Evolutionary conservation across 1,140 invertebrate species (phyloP), one percentile per base, ranked within the genome.

Genomic region (Apis florea): DNA sequence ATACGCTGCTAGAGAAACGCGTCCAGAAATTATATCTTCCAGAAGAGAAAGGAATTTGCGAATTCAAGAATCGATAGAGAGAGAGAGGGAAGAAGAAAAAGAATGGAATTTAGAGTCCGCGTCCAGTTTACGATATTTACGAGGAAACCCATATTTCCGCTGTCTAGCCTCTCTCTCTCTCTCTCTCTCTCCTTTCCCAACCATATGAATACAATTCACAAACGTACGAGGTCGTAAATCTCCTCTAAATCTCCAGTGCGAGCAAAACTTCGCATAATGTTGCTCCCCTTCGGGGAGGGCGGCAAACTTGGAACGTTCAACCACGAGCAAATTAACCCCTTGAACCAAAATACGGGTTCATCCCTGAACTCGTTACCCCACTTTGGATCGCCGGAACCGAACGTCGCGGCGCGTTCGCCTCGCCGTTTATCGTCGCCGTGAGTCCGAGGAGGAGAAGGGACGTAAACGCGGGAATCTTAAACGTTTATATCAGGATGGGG

Each of bases 401-500:
- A 15, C 40, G 21, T 9, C 26, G 63, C 53, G 58, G 49, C 69
- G 69, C 73, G 79, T 80, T 74, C 67, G 61, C 71, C 19, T n/a
- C 26, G 63, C 31, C 61, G 75, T 83, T 80, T 59, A 73, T 67
- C 31, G 75, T 58, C 13, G 11, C 24, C n/a, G 54, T 56, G 72
- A 59, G 77, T 56, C 56, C 40, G 59, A 9, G 15, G 26, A 31
- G 1, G 67, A 2, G 53, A 10, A 12, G 17, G 3, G 54, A 15
- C 84, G 83, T 85, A 85, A 84, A 70, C 61, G 79, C 85, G 72
- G 83, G 85, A 86, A 83, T 80, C 88, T 90, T 88, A 88, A 91
- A 90, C 90, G 88, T 90, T 92, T 91, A 90, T 90, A 90, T 91
- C 90, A 88, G 84, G 74, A 49, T 76, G 64, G 64, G 54, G 59